Base-by-base conservation (phyloP, 2,797 vertebrate genomes). In the Gambusia yucatana region DNA sequence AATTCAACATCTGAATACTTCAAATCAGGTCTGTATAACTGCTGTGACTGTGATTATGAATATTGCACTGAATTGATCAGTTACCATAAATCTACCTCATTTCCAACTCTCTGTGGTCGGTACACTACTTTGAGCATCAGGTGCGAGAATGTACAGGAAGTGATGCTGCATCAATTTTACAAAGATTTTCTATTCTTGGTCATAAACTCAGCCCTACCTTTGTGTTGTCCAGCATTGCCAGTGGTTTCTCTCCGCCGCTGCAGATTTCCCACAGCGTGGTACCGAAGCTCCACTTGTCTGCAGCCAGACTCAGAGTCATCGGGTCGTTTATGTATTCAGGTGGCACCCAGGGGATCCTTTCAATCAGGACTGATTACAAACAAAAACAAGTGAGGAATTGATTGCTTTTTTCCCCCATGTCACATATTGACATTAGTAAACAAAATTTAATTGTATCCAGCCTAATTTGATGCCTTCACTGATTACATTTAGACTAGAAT, bases 221-320 rank as follows among this genome's bases (percentile, higher is more conserved):
- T 72, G 97, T 94, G 91, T 95, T 95, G 94, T 99, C 98, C 79
- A 98, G 90, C 33, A 96, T 91, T 70, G 93, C 95, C 72, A 99
- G 93, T 7, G 98, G 98, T 80, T 96, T 98, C 84, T 99, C 98
- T 77, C 98, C 98, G 70, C 97, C 96, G 48, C 97, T 98, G 94
- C 97, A 99, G 81, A 99, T 98, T 95, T 99, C 98, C 98, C 98
- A 99, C 72, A 99, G 89, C 1, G 98, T 98, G 47, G 98, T 97
- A 82, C 98, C 98, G 93, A 98, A 99, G 90, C 97, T 97, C 98
- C 98, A 99, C 87, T 98, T 99, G 91, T 99, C 98, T 75, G 96
- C 95, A 28, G 97, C 96, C 83, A 97, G 90, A 91, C 93, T 97
- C 80, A 98, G 91, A 82, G 94, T 96, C 86, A 94, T 96, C 36